Evolutionary conservation across 2,113 vertebrate species (phyloP).

Genomic region (Stictonetta naevosa): DNA sequence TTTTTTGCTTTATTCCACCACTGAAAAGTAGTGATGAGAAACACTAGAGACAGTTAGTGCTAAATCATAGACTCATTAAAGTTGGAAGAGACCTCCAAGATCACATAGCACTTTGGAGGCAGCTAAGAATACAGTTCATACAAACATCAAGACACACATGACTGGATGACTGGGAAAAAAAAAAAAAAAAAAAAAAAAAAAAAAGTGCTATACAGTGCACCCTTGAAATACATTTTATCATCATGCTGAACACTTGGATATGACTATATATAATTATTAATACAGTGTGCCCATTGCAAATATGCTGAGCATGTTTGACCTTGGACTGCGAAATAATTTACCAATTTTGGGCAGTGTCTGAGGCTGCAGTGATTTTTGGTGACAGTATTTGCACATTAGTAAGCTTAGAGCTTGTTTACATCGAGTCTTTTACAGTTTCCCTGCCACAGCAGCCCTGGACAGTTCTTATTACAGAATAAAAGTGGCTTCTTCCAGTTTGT

Average conservation of each 20-base stretch:
- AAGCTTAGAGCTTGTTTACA: background rate
- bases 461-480: background rate
- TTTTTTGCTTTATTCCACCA: background rate
- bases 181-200: background rate
- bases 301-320: conserved; percentile 32
- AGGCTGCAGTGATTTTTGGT: background rate
- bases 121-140: background rate
- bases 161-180: no score
- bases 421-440: conserved; percentile 1
- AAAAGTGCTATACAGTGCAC: background rate
- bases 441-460: background rate
- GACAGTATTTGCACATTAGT: background rate
- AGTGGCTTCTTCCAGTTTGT: conserved; percentile 10
- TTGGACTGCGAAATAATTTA: background rate
- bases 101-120: background rate
- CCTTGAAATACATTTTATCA: conserved; percentile 3
- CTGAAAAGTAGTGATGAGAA: background rate
- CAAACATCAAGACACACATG: background rate
- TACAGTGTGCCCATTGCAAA: conserved; percentile 9
- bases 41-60: background rate
- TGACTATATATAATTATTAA: conserved; percentile 12
- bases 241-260: background rate
- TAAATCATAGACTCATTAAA: background rate
- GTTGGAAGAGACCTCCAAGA: no score
- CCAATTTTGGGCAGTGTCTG: background rate